phyloP scores from a whole-genome alignment of 2,797 vertebrate species.

The Hephaestus fuliginosus region DNA sequence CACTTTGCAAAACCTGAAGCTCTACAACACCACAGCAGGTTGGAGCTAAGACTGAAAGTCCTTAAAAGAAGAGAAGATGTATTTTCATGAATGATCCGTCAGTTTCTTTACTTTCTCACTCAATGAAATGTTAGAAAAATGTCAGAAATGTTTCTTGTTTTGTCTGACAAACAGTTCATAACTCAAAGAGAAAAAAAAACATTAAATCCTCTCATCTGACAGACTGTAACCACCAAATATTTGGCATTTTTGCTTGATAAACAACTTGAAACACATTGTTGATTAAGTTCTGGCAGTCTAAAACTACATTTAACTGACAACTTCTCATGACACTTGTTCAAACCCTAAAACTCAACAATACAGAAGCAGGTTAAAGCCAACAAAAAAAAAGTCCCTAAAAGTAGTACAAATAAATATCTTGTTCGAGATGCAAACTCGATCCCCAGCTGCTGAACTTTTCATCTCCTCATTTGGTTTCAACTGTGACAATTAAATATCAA shows the following conservation, averaged over 20 bases:
- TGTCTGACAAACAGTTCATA: background rate
- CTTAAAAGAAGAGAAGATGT: background rate
- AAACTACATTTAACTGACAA: background rate
- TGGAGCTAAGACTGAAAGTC: background rate
- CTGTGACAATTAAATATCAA: slow-evolving; percentile 11
- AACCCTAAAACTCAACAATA: background rate
- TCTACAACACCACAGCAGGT: background rate
- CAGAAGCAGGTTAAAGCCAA: background rate
- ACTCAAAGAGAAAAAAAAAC: background rate
- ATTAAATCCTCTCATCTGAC: background rate
- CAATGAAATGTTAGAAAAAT: background rate
- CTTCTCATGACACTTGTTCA: background rate
- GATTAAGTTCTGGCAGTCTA: background rate
- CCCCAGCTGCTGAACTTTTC: background rate
- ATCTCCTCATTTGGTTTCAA: background rate
- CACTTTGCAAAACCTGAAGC: background rate
- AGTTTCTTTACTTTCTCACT: background rate
- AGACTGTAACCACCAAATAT: background rate
- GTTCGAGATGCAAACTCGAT: background rate
- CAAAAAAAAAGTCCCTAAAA: slow-evolving; percentile 1
- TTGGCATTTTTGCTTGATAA: background rate
- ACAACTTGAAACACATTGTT: background rate
- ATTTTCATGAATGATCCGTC: background rate
- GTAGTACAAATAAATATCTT: slow-evolving; percentile 3
- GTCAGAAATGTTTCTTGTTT: background rate